Evolutionary conservation across 2,888 invertebrate species (phyloP).

Genomic region (Clusia tigrina): DNA sequence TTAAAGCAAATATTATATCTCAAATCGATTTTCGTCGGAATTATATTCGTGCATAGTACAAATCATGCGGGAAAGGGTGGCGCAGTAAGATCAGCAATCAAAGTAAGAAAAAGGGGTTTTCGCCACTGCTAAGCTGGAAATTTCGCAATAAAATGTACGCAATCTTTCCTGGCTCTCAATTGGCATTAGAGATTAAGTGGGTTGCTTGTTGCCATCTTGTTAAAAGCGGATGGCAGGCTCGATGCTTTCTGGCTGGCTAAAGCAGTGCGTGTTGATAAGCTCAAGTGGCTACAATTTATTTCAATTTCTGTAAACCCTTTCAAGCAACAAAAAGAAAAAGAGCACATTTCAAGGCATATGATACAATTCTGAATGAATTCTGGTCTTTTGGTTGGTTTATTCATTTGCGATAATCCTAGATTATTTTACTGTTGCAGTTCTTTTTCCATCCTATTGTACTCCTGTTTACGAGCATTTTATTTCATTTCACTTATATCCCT

Average conservation of each 20-base stretch:
- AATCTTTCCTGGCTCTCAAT: neutral
- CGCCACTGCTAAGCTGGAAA: neutral
- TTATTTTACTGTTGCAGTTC: no score
- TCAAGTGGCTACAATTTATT: conserved; percentile 6
- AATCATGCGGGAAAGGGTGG: neutral
- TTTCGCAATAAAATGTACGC: neutral
- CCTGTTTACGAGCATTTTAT: no score
- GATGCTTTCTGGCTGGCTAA: neutral
- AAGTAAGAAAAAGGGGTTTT: neutral
- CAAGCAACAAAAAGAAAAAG: neutral
- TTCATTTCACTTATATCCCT: no score
- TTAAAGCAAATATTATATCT: neutral
- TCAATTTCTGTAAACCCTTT: neutral
- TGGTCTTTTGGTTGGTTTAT: no score
- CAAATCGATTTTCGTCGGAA: neutral
- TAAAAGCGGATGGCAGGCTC: no score
- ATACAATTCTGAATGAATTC: no score
- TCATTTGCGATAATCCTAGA: no score
- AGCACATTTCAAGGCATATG: no score
- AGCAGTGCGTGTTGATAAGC: neutral
- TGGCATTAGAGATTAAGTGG: neutral
- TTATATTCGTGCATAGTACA: neutral
- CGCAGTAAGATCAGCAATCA: neutral
- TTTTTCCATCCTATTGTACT: no score
- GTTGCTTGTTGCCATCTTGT: neutral